Conservation (phyloP, 2,797 vertebrate genomes). For the Petrocephalus schoutedeni region DNA sequence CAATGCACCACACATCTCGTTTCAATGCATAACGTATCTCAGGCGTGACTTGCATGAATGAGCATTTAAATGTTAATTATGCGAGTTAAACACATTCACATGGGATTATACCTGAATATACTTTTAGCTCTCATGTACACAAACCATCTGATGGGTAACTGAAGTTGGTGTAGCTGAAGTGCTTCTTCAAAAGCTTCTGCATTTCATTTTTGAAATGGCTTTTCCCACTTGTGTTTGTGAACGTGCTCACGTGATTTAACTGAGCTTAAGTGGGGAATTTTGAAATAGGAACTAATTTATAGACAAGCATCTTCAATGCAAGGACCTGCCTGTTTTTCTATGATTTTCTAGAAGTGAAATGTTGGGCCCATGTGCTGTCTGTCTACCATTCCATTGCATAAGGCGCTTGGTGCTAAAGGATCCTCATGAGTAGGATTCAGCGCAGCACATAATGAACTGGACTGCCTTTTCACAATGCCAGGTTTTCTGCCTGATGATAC, state of each 20-base stretch:
- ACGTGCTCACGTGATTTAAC: constrained; percentile 44
- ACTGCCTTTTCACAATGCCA: background rate
- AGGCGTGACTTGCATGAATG: background rate
- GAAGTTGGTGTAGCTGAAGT: constrained; percentile 40
- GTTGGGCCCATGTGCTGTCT: background rate
- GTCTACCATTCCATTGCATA: background rate
- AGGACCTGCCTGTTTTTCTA: background rate
- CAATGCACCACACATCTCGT: background rate
- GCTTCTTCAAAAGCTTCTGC: constrained; percentile 38
- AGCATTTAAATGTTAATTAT: constrained; percentile 17
- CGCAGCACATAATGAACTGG: background rate
- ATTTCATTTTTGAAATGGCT: constrained; percentile 52
- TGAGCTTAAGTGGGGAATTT: constrained; percentile 36
- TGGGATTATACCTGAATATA: constrained; percentile 49
- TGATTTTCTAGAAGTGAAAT: background rate
- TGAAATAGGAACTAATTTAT: background rate
- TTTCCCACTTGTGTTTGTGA: constrained; percentile 48
- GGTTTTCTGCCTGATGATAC: background rate
- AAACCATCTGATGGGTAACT: background rate
- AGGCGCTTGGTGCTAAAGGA: background rate
- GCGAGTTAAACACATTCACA: constrained; percentile 1
- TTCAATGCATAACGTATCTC: background rate
- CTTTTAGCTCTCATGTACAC: constrained; percentile 58
- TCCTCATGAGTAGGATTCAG: background rate
- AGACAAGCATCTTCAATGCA: background rate